These are phyloP conservation scores for Prietella phreatophila DNA, from an alignment of 2,113 vertebrate species.

Conservation along the genomic window DNA sequence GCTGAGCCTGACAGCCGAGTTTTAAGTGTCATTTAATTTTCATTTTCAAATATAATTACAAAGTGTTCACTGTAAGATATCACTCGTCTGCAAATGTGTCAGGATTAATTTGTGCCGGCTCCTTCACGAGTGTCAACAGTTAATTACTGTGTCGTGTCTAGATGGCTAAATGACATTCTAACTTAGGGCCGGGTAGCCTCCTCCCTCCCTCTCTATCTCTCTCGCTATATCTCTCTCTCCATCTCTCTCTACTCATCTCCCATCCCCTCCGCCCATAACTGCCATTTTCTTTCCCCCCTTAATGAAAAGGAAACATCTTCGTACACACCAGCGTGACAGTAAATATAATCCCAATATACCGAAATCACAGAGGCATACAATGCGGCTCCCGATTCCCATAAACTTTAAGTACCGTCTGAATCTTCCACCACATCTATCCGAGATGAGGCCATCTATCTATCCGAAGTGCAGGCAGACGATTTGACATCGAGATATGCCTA, in stretches of 20 bases:
- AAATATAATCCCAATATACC: conserved; percentile 84
- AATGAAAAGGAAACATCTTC: conserved; percentile 78
- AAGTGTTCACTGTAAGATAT: conserved; percentile 99
- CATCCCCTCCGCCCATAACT: conserved; percentile 1
- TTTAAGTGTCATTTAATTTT: conserved; percentile 99
- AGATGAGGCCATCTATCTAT: conserved; percentile 3
- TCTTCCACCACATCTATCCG: conserved; percentile 13
- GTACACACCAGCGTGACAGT: conserved; percentile 81
- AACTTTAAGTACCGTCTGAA: conserved; percentile 73
- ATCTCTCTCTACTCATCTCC: conserved; percentile 50
- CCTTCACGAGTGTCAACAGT: conserved; percentile 99
- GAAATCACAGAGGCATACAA: conserved; percentile 84
- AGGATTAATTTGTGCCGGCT: conserved; percentile 99
- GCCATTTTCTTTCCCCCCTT: conserved; percentile 67
- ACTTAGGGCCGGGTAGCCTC: conserved; percentile 82
- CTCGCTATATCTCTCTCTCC: conserved; percentile 73
- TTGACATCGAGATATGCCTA: conserved; percentile 37
- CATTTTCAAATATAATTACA: conserved; percentile 99
- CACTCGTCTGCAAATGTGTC: conserved; percentile 99
- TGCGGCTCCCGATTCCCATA: conserved; percentile 70
- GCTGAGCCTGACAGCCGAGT: conserved; percentile 98
- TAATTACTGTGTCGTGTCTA: conserved; percentile 99
- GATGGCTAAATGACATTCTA: conserved; percentile 98
- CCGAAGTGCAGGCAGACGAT: conserved; percentile 25
- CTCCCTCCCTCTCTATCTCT: conserved; percentile 79